Evolutionary conservation across 2,113 vertebrate genomes (phyloP).

Genomic region (Grantiella picta): DNA sequence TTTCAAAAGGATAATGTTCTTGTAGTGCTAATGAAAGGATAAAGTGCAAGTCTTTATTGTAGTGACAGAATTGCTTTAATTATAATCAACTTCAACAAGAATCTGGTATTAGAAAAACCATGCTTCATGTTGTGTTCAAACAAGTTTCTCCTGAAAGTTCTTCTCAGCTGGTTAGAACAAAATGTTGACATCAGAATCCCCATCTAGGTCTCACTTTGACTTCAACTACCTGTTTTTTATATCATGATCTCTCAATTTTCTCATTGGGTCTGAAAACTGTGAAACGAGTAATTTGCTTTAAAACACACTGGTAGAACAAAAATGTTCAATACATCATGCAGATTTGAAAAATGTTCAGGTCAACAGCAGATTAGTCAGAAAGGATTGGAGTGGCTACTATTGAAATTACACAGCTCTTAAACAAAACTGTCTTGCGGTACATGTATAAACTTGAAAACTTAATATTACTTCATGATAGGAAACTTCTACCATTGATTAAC

Average conservation of each 20-base stretch:
- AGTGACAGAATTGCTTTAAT: background rate
- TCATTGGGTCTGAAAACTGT: background rate
- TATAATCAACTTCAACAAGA: background rate
- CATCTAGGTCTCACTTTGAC: background rate
- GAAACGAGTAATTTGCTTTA: background rate
- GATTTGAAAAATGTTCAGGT: background rate
- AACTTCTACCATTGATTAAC: background rate
- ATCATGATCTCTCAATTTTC: background rate
- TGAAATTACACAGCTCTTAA: background rate
- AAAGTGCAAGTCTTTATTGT: background rate
- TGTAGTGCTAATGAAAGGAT: background rate
- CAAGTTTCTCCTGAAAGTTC: background rate
- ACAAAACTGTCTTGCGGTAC: background rate
- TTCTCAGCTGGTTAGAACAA: background rate
- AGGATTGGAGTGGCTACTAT: background rate
- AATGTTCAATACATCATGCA: fast-evolving
- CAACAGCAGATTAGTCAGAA: background rate
- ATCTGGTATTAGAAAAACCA: background rate
- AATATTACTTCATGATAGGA: background rate
- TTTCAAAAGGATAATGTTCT: background rate
- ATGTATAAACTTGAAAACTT: background rate
- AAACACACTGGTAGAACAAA: background rate
- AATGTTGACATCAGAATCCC: background rate
- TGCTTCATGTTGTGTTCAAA: background rate
- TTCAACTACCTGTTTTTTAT: background rate